A percentile compares a stretch with the other conserved stretches of the same genome.
phyloP scores from a whole-genome alignment of 2,113 vertebrate genomes.

The Paralichthys olivaceus region DNA sequence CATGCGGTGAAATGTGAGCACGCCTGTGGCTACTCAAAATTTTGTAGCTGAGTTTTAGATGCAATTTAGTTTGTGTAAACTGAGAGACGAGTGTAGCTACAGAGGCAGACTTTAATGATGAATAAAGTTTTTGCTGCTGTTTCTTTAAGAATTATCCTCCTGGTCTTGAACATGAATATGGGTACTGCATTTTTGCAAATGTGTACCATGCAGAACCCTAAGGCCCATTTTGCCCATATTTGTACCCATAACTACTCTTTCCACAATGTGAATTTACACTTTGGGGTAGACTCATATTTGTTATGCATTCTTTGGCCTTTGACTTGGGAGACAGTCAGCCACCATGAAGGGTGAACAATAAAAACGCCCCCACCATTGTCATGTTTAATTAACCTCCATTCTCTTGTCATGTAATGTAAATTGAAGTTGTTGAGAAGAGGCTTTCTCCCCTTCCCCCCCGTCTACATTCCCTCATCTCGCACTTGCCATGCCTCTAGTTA shows the following conservation, averaged over 20 bases:
- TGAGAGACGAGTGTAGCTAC: conserved; percentile 2
- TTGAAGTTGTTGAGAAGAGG: conserved; percentile 64
- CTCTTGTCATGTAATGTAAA: conserved; percentile 74
- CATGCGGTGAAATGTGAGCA: conserved; percentile 38
- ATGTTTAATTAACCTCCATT: conserved; percentile 78
- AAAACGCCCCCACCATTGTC: conserved; percentile 65
- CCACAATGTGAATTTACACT: conserved; percentile 53
- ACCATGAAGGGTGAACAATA: conserved; percentile 62
- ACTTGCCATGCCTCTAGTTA: conserved; percentile 73
- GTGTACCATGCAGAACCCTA: neutral
- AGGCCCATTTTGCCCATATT: conserved; percentile 2
- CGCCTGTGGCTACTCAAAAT: conserved; percentile 46
- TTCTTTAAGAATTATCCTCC: neutral
- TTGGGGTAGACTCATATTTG: conserved; percentile 24
- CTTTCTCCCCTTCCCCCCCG: conserved; percentile 22
- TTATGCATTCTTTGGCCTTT: conserved; percentile 76
- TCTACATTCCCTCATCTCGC: conserved; percentile 39
- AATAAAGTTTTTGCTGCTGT: neutral
- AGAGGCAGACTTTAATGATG: neutral
- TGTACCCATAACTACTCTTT: neutral
- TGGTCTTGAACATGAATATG: neutral
- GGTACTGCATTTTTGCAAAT: neutral
- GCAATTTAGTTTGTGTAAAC: conserved; percentile 31
- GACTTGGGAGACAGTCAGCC: conserved; percentile 56
- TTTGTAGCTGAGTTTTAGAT: conserved; percentile 43